phyloP scores from a whole-genome alignment of 92 coral and sea anemone genomes.

The Phenganax marumi region DNA sequence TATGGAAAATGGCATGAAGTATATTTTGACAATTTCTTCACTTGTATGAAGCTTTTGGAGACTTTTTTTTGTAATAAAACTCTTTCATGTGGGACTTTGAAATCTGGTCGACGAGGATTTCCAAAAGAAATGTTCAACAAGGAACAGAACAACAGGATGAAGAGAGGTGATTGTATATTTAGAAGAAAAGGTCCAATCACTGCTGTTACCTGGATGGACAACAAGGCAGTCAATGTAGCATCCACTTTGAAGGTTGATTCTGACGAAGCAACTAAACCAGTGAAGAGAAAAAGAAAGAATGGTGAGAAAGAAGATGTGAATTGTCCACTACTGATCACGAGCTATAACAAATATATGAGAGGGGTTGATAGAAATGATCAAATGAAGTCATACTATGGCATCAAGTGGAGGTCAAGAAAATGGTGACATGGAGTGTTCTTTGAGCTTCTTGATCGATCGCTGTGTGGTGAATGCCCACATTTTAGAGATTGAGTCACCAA shows the following conservation, averaged over 20 bases:
- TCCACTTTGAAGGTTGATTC: slow-evolving; percentile 15
- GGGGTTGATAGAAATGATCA: slow-evolving; percentile 26
- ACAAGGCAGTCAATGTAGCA: slow-evolving; percentile 19
- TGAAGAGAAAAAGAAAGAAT: slow-evolving; percentile 50
- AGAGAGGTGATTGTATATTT: slow-evolving; percentile 32
- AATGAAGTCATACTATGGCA: slow-evolving; percentile 19
- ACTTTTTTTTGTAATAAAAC: slow-evolving; percentile 31
- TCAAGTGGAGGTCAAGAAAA: slow-evolving; percentile 5
- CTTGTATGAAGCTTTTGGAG: slow-evolving; percentile 10
- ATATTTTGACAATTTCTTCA: slow-evolving; percentile 52
- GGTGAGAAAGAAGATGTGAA: slow-evolving; percentile 5
- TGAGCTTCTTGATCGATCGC: slow-evolving; percentile 21
- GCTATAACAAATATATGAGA: slow-evolving; percentile 5
- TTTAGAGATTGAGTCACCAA: slow-evolving; percentile 37
- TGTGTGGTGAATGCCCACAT: slow-evolving; percentile 24
- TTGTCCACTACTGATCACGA: neutral
- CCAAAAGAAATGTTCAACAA: slow-evolving; percentile 38
- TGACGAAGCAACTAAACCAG: neutral
- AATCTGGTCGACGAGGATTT: slow-evolving; percentile 37
- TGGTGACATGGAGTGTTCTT: slow-evolving; percentile 15
- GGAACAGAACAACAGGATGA: slow-evolving; percentile 1
- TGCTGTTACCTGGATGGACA: slow-evolving; percentile 54
- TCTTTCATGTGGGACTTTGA: slow-evolving; percentile 46
- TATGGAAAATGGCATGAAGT: slow-evolving; percentile 27
- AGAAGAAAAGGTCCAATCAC: slow-evolving; percentile 43